Conservation (phyloP, 30 jellyfish, hydroid and myxozoan genomes). For the Pelagia noctiluca region DNA sequence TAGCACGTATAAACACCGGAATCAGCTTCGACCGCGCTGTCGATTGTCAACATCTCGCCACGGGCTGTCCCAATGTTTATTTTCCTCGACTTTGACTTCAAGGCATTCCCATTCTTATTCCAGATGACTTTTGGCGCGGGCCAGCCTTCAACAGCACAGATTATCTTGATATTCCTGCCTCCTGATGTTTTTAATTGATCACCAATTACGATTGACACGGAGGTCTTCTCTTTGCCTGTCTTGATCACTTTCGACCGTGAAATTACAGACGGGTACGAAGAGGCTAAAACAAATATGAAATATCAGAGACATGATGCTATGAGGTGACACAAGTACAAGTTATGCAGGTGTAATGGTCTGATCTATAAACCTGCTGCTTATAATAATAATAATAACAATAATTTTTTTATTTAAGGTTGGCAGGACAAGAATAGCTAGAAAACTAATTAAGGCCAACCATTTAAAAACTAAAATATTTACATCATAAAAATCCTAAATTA, state of each 20-base stretch:
- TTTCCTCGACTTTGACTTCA: slow-evolving; percentile 33
- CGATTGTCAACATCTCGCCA: slow-evolving; percentile 56
- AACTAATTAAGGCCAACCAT: too few species aligned
- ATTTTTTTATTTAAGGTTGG: too few species aligned
- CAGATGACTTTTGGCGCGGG: slow-evolving; percentile 78
- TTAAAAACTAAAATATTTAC: too few species aligned
- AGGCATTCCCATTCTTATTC: slow-evolving; percentile 69
- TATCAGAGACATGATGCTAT: too few species aligned
- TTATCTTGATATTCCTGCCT: slow-evolving; percentile 70
- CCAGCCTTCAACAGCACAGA: slow-evolving; percentile 81
- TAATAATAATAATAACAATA: too few species aligned
- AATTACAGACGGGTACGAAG: slow-evolving; percentile 73
- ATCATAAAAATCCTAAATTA: too few species aligned
- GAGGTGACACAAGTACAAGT: not conserved
- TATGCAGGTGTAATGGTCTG: not conserved
- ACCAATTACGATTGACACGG: slow-evolving; percentile 69
- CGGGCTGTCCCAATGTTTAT: slow-evolving; percentile 27
- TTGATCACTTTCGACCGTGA: slow-evolving; percentile 46
- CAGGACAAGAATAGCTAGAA: too few species aligned
- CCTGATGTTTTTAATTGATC: slow-evolving; percentile 83
- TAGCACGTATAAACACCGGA: slow-evolving; percentile 84
- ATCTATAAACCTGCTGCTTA: too few species aligned
- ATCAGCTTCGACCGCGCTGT: slow-evolving; percentile 64
- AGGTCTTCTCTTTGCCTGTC: slow-evolving; percentile 47
- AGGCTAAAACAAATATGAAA: slow-evolving; percentile 40